Conservation (phyloP, 2,113 vertebrate genomes). For the Collichthys lucidus region DNA sequence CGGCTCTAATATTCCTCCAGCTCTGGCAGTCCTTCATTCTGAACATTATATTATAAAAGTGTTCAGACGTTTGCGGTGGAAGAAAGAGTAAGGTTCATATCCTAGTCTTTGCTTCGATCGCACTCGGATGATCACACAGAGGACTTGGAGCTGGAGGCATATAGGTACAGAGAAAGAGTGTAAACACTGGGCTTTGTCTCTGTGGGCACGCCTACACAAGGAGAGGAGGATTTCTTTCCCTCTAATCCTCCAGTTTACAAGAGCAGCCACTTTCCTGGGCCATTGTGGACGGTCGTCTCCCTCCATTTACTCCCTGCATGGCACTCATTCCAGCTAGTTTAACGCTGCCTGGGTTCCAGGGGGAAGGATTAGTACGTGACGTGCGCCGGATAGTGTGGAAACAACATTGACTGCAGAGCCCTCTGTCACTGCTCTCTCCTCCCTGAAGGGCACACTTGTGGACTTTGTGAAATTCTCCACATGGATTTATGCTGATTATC, state of each 20-base stretch:
- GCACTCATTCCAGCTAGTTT: slow-evolving; percentile 82
- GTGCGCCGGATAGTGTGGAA: slow-evolving; percentile 68
- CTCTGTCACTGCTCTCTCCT: slow-evolving; percentile 61
- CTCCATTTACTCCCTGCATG: slow-evolving; percentile 82
- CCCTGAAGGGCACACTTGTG: slow-evolving; percentile 76
- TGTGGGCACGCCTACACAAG: slow-evolving; percentile 72
- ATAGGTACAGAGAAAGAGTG: slow-evolving; percentile 46
- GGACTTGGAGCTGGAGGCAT: slow-evolving; percentile 36
- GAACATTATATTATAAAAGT: neutral
- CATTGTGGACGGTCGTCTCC: slow-evolving; percentile 80
- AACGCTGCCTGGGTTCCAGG: slow-evolving; percentile 79
- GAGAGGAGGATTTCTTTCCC: slow-evolving; percentile 71
- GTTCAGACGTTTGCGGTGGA: neutral
- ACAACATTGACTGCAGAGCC: slow-evolving; percentile 70
- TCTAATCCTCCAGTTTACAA: slow-evolving; percentile 83
- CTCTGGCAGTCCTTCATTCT: too few relatives aligned
- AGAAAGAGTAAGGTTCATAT: slow-evolving; percentile 25
- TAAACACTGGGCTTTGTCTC: slow-evolving; percentile 77
- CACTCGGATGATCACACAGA: slow-evolving; percentile 39
- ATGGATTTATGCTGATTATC: slow-evolving; percentile 73
- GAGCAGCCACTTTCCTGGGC: slow-evolving; percentile 77
- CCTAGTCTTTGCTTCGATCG: neutral
- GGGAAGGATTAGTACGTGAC: slow-evolving; percentile 79
- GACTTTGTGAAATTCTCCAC: slow-evolving; percentile 63
- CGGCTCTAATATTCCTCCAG: too few relatives aligned